phyloP scores from a whole-genome alignment of 1,140 invertebrate genomes.

The silkworm (Bombyx mori) region ASM3026992v2 NC_085129.1:11013501-11014000 shows the following conservation, averaged over 20 bases:
- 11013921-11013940: slow-evolving; percentile 60
- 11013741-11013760: no score
- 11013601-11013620: slow-evolving; percentile 43
- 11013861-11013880: slow-evolving; percentile 58
- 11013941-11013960: slow-evolving; percentile 57
- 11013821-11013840: slow-evolving; percentile 64
- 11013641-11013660: slow-evolving; percentile 20
- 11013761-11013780: background rate
- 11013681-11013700: background rate
- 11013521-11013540: slow-evolving; percentile 54
- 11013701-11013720: background rate
- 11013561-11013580: slow-evolving; percentile 38
- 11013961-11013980: slow-evolving; percentile 15
- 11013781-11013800: slow-evolving; percentile 30
- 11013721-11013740: background rate
- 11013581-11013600: slow-evolving; percentile 37
- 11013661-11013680: slow-evolving; percentile 12
- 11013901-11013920: slow-evolving; percentile 58
- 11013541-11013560: slow-evolving; percentile 34
- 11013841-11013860: slow-evolving; percentile 44
- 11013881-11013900: slow-evolving; percentile 61
- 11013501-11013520: slow-evolving; percentile 47
- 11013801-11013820: slow-evolving; percentile 53
- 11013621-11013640: slow-evolving; percentile 40
- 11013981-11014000: slow-evolving; percentile 22